phyloP scores from a whole-genome alignment of 2,113 vertebrate species.

The Nibea coibor region DNA sequence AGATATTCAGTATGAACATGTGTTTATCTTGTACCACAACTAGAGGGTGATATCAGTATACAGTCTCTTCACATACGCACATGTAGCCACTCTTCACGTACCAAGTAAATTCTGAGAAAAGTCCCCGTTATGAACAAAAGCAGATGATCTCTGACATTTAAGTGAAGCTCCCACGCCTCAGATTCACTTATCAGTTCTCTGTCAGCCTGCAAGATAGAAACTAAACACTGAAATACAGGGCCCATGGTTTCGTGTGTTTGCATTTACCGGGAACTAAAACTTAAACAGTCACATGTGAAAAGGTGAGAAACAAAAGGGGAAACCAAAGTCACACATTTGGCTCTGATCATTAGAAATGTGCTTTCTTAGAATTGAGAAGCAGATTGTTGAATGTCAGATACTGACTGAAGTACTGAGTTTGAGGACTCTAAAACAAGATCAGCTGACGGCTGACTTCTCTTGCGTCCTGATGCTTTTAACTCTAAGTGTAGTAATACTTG shows the following conservation, averaged over 20 bases:
- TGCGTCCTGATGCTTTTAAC: not conserved
- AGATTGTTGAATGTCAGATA: not conserved
- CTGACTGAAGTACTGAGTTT: not conserved
- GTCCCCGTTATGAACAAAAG: not conserved
- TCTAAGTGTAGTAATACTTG: not conserved
- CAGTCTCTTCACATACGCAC: not conserved
- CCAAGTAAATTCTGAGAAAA: not conserved
- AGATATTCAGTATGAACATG: not conserved
- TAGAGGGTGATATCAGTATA: conserved; percentile 37
- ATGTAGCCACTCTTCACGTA: not conserved
- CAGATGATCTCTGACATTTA: conserved; percentile 23
- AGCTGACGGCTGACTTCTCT: not conserved
- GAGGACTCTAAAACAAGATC: not conserved
- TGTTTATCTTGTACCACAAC: conserved; percentile 30
- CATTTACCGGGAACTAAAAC: conserved; percentile 54
- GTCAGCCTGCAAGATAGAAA: conserved; percentile 26
- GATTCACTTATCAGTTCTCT: conserved; percentile 21
- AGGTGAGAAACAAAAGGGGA: conserved; percentile 22
- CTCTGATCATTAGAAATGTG: not conserved
- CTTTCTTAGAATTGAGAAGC: conserved; percentile 49
- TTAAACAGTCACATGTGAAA: conserved; percentile 19
- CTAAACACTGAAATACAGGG: not conserved
- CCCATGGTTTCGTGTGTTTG: not conserved
- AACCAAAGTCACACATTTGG: not conserved
- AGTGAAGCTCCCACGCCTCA: not conserved